These are phyloP conservation scores for Crematogaster levior DNA, from an alignment of 2,888 invertebrate genomes.

Conservation along the genomic window DNA sequence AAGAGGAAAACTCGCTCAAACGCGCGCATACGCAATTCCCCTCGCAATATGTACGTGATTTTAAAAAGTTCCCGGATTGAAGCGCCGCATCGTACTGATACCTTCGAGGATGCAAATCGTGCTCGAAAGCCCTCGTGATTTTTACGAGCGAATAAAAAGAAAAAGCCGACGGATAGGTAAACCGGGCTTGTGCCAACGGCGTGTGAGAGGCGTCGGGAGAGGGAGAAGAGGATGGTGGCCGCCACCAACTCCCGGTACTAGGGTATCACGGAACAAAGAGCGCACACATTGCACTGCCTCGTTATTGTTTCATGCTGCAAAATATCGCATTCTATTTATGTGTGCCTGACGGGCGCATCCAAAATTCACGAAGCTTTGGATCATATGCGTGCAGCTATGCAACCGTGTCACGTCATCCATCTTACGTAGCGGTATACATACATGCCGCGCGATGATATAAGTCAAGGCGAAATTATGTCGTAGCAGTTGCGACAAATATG, in stretches of 20 bases:
- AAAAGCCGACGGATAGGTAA: constrained; percentile 49
- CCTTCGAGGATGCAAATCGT: constrained; percentile 59
- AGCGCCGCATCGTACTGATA: constrained; percentile 54
- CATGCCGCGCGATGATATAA: constrained; percentile 22
- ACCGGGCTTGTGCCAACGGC: constrained; percentile 12
- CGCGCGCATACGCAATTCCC: constrained; percentile 51
- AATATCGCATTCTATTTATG: constrained; percentile 79
- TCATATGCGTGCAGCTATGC: constrained; percentile 61
- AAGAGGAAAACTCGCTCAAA: constrained; percentile 45
- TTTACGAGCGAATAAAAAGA: constrained; percentile 54
- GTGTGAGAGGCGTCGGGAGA: neutral
- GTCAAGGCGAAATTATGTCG: constrained; percentile 49
- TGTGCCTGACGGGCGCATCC: constrained; percentile 63
- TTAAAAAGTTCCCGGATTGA: constrained; percentile 50
- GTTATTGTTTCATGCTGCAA: constrained; percentile 73
- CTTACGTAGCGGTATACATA: constrained; percentile 57
- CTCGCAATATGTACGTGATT: constrained; percentile 54
- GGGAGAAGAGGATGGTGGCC: neutral
- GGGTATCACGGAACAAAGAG: constrained; percentile 67
- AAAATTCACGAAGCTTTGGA: constrained; percentile 74
- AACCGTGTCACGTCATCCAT: constrained; percentile 60
- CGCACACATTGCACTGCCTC: constrained; percentile 57
- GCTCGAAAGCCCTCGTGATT: constrained; percentile 60
- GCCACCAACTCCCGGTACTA: constrained; percentile 11
- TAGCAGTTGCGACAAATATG: neutral